Percentiles rank a stretch among this genome's conserved stretches.
These are phyloP conservation scores for Apis dorsata DNA, from an alignment of 1,140 invertebrate species.

Conservation along the genomic window DNA sequence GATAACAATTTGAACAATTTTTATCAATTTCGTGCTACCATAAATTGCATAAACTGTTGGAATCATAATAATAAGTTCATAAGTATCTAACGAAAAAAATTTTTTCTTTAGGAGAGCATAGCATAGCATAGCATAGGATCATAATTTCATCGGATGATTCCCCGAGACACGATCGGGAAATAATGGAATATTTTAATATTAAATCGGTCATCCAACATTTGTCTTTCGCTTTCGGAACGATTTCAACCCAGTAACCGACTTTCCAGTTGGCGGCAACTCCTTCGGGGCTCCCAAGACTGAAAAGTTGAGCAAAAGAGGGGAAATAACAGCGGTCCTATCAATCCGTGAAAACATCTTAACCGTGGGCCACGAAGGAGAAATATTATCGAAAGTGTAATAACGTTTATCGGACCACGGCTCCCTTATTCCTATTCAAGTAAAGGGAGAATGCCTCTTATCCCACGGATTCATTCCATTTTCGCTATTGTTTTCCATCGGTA, in stretches of 20 bases:
- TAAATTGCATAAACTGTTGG: no score
- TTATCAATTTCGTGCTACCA: no score
- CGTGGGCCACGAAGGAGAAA: conserved; percentile 14
- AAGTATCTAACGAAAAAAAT: no score
- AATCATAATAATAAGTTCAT: no score
- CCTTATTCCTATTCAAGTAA: background rate
- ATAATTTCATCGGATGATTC: no score
- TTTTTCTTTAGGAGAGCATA: no score
- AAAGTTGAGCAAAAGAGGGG: conserved; percentile 48
- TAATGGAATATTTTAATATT: conserved; percentile 20
- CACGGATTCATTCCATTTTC: background rate
- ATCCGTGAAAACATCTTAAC: conserved; percentile 43
- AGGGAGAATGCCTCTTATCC: background rate
- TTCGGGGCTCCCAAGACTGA: conserved; percentile 48
- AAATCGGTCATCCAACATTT: conserved; percentile 33
- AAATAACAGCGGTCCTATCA: conserved; percentile 51
- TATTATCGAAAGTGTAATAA: conserved; percentile 42
- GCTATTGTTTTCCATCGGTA: no score
- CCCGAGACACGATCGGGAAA: background rate
- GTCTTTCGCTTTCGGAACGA: conserved; percentile 48
- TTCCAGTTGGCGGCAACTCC: conserved; percentile 51
- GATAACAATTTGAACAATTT: no score
- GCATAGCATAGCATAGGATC: no score
- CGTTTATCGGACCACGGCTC: conserved; percentile 19
- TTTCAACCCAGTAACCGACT: conserved; percentile 64